These are phyloP conservation scores for Cephalopholis sonnerati DNA, from an alignment of 2,113 vertebrate genomes.

Conservation along the genomic window DNA sequence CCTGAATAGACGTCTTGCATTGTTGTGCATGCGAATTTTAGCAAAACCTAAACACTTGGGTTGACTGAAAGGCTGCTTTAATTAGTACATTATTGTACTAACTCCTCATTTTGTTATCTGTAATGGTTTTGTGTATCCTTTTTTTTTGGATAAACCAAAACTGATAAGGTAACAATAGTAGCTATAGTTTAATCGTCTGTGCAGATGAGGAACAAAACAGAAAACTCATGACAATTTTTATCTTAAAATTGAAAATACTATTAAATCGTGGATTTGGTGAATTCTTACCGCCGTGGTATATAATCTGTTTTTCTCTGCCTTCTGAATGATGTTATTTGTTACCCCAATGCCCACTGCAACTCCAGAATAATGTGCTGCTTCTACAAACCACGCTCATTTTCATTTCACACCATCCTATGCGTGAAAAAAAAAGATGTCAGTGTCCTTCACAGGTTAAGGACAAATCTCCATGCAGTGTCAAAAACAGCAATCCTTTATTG, in stretches of 20 bases:
- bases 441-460: slow-evolving; percentile 46
- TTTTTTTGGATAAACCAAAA: neutral
- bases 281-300: neutral
- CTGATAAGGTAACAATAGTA: slow-evolving; percentile 5
- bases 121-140: neutral
- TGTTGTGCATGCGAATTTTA: neutral
- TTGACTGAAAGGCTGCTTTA: neutral
- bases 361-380: slow-evolving; percentile 30
- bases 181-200: neutral
- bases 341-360: slow-evolving; percentile 6
- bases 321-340: slow-evolving; percentile 20
- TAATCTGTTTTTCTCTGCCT: neutral
- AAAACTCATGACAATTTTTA: slow-evolving; percentile 2
- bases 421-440: slow-evolving; percentile 28
- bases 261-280: neutral
- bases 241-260: slow-evolving; percentile 16
- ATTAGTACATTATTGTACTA: neutral
- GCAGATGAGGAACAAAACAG: neutral
- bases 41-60: neutral
- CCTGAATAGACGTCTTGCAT: neutral
- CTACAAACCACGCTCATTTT: slow-evolving; percentile 13
- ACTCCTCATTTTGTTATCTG: neutral
- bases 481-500: slow-evolving; percentile 45
- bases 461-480: slow-evolving; percentile 39
- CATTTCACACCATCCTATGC: slow-evolving; percentile 24